Base-by-base conservation (phyloP, 2,797 vertebrate genomes). In the Anolis apletophallus region DNA sequence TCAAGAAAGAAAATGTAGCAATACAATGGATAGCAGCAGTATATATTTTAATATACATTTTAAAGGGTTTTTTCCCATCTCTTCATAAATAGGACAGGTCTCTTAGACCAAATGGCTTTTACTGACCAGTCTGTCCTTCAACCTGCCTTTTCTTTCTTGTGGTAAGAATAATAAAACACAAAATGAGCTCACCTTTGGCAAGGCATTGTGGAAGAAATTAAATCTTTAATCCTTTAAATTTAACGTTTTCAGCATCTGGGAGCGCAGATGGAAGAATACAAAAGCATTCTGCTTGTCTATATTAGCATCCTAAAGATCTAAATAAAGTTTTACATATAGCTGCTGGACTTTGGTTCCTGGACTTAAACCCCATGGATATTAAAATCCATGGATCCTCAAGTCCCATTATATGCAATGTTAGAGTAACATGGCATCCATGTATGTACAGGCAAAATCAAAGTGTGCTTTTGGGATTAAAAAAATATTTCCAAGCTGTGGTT, bases 261-360 rank as follows among this genome's bases (percentile, higher is more conserved):
- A 85, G 54, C 91, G 84, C 13, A 59, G 89, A 23, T 85, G 76
- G 81, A 92, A 85, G 88, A 89, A 85, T 78, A 90, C 81, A 64
- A 29, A 74, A 91, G 10, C 90, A 88, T 92, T 88, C 90, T 91
- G 91, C 80, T 91, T 75, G 1, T 89, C 88, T 78, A 79, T 32
- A 16, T 83, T 76, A 1, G 81, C 67, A 68, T 83, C 69, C 3
- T 29, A 84, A n/a, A 32, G 75, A 69, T 81, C 59, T 75, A 76
- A 68, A 59, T 81, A 55, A 26, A 14, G 9, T 81, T 81, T 81
- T 19, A 54, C 19, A 34, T 52, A 68, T 17, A 57, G 55, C 16
- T 17, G 14, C 55, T 2, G 7, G 14, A 6, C 5, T 46, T 46
- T 46, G 46, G 46, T 46, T 46, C 46, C 46, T 46, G 46, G 46